These are phyloP conservation scores for Sphenopsis melanotis DNA, from an alignment of 2,797 vertebrate species.

Conservation along the genomic window DNA sequence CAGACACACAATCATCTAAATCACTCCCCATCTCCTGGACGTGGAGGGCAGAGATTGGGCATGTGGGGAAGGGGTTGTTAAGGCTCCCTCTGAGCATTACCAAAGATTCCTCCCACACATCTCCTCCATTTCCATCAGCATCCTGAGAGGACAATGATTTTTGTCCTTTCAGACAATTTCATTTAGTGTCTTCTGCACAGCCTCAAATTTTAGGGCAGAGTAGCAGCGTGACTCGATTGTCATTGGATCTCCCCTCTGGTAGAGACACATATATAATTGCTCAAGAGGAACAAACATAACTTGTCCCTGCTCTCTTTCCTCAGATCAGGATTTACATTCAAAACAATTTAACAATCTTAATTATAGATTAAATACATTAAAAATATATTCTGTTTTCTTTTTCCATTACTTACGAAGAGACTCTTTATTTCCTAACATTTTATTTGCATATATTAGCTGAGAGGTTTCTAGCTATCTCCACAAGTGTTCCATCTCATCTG, in stretches of 20 bases:
- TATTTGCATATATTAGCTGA: background rate
- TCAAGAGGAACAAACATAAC: accelerated
- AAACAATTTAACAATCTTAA: background rate
- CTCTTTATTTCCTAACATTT: background rate
- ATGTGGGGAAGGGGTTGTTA: background rate
- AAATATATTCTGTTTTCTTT: background rate
- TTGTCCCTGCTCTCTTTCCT: background rate
- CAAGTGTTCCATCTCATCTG: background rate
- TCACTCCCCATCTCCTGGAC: background rate
- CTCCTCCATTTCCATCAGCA: background rate
- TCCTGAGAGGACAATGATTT: background rate
- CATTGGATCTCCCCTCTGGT: background rate
- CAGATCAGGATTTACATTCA: background rate
- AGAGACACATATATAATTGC: accelerated
- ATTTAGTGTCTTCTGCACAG: background rate
- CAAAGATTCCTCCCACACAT: background rate
- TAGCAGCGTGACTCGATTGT: background rate
- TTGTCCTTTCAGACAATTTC: background rate
- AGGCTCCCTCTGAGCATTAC: background rate
- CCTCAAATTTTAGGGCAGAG: background rate
- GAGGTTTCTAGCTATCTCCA: background rate
- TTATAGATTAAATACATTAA: background rate
- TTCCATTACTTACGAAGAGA: background rate
- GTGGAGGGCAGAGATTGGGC: background rate
- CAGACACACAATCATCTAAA: background rate